These are phyloP conservation scores for Lepidostoma basale DNA, from an alignment of 1,140 invertebrate genomes.

Conservation along the genomic window DNA sequence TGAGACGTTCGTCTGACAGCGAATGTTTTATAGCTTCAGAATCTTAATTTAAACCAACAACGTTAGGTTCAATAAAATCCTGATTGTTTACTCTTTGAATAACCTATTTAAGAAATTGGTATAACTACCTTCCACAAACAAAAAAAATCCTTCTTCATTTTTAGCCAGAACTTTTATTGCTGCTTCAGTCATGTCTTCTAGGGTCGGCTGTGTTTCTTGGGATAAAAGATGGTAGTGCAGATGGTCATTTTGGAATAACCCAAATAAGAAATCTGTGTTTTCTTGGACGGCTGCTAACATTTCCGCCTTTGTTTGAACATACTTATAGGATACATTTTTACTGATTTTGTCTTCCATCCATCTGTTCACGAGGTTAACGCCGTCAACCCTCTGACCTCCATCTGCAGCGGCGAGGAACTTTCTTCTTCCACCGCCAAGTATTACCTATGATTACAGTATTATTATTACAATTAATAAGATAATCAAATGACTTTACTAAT, in stretches of 20 bases:
- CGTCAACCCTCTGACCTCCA: slow-evolving; percentile 55
- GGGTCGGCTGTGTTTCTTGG: slow-evolving; percentile 62
- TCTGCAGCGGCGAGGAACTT: slow-evolving; percentile 54
- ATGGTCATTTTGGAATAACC: slow-evolving; percentile 64
- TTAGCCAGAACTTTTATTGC: slow-evolving; percentile 77
- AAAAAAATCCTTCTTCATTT: slow-evolving; percentile 71
- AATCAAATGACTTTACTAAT: too few species aligned
- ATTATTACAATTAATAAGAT: too few species aligned
- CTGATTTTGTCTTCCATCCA: slow-evolving; percentile 57
- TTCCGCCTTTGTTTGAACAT: slow-evolving; percentile 48
- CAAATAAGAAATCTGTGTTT: slow-evolving; percentile 59
- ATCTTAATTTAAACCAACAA: too few species aligned
- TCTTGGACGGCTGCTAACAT: slow-evolving; percentile 47
- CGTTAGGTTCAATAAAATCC: too few species aligned
- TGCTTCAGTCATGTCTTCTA: slow-evolving; percentile 81
- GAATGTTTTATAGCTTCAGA: too few species aligned
- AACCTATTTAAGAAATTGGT: too few species aligned
- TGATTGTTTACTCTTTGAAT: too few species aligned
- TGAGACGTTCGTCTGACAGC: too few species aligned
- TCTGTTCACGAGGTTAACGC: slow-evolving; percentile 58
- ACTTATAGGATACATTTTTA: slow-evolving; percentile 49
- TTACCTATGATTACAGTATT: too few species aligned
- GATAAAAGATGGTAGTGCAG: slow-evolving; percentile 63
- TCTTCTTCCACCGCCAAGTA: slow-evolving; percentile 60
- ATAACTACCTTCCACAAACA: slow-evolving; percentile 75